phyloP scores from a whole-genome alignment of 2,888 invertebrate species.

The Zygothrica quintamaculata region DNA sequence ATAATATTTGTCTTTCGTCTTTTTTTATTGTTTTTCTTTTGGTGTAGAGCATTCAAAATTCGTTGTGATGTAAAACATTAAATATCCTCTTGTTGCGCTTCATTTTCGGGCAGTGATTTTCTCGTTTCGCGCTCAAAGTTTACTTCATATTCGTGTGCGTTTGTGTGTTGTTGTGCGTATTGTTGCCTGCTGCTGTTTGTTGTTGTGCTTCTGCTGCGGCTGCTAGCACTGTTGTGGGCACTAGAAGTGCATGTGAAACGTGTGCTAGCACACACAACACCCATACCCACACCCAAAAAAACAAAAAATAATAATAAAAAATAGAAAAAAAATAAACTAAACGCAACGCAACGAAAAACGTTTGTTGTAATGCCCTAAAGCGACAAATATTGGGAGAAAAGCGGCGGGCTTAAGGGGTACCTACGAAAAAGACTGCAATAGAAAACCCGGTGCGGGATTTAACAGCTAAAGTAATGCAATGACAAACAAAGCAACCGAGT shows the following conservation, averaged over 20 bases:
- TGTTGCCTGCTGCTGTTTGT: slow-evolving; percentile 19
- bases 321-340: slow-evolving; percentile 44
- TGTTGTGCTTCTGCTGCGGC: slow-evolving; percentile 29
- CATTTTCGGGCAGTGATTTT: slow-evolving; percentile 69
- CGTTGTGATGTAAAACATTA: slow-evolving; percentile 5
- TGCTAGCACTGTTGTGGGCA: slow-evolving; percentile 55
- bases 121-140: slow-evolving; percentile 64
- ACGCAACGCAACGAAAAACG: slow-evolving; percentile 75
- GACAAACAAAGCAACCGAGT: slow-evolving; percentile 72
- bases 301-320: slow-evolving; percentile 35
- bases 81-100: slow-evolving; percentile 58
- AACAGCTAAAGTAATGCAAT: slow-evolving; percentile 76
- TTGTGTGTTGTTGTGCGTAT: slow-evolving; percentile 10
- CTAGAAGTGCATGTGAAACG: slow-evolving; percentile 71
- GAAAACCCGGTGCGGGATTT: slow-evolving; percentile 68
- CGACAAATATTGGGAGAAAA: slow-evolving; percentile 74
- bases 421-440: slow-evolving; percentile 36
- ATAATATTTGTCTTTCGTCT: no score
- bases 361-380: slow-evolving; percentile 80
- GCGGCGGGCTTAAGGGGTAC: slow-evolving; percentile 7
- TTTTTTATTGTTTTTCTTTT: not conserved
- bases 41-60: slow-evolving; percentile 21
- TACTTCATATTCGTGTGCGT: slow-evolving; percentile 22
- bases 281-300: no score
- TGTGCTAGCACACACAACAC: slow-evolving; percentile 39